Conservation (phyloP, 2,797 vertebrate species). For the Betta splendens region DNA sequence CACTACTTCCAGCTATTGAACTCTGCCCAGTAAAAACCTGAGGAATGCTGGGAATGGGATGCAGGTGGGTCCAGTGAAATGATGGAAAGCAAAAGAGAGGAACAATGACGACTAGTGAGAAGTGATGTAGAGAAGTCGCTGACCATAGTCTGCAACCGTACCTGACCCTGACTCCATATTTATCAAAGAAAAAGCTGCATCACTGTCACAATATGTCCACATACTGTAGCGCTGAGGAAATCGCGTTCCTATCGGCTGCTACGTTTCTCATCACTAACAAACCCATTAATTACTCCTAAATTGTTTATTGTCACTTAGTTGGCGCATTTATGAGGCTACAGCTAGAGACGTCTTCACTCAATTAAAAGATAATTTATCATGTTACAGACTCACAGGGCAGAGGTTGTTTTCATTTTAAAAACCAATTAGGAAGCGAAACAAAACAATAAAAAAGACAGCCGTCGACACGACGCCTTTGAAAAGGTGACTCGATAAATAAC, state of each 20-base stretch:
- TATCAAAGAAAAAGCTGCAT: neutral
- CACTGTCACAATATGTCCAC: conserved; percentile 5
- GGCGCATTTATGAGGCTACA: conserved; percentile 22
- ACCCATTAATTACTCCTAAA: conserved; percentile 17
- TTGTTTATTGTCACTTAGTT: conserved; percentile 20
- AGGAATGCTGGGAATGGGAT: conserved; percentile 48
- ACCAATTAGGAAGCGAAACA: conserved; percentile 14
- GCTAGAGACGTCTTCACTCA: conserved; percentile 23
- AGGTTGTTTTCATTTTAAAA: neutral
- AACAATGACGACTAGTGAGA: conserved; percentile 2
- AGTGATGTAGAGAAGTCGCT: conserved; percentile 3
- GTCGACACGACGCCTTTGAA: neutral
- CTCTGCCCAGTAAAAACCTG: conserved; percentile 46
- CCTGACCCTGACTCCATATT: neutral
- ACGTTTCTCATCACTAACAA: conserved; percentile 26
- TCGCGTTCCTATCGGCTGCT: conserved; percentile 12
- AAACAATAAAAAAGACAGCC: conserved; percentile 1
- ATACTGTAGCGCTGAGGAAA: conserved; percentile 7
- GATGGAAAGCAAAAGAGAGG: conserved; percentile 1
- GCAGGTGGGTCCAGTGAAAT: conserved; percentile 40
- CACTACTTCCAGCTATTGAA: conserved; percentile 36
- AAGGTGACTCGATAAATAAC: neutral
- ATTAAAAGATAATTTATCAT: conserved; percentile 35
- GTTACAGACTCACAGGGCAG: conserved; percentile 3
- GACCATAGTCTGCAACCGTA: neutral